Percentiles rank a stretch among this genome's conserved stretches.
These are phyloP conservation scores for Geotrupes spiniger DNA, from an alignment of 2,888 invertebrate species.

Conservation along the genomic window DNA sequence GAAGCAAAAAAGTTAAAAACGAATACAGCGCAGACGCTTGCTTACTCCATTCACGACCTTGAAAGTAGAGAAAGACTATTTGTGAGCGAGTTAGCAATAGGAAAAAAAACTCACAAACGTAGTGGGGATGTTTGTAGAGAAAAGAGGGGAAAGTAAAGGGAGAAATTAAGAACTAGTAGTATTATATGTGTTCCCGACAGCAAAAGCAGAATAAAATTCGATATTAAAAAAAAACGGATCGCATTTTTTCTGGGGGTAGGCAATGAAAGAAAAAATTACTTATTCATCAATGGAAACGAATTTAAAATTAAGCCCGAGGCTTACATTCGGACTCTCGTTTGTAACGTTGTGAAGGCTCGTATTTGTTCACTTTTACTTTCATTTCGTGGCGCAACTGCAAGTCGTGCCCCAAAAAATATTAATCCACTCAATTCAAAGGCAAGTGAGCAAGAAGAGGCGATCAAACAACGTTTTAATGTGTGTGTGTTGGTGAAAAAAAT, in stretches of 20 bases:
- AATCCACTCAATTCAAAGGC: constrained; percentile 46
- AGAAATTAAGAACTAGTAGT: constrained; percentile 51
- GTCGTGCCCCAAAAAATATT: constrained; percentile 50
- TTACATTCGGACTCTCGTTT: no score
- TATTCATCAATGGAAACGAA: not conserved
- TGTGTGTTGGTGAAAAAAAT: constrained; percentile 34
- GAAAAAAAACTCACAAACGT: constrained; percentile 42
- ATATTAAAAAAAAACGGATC: no score
- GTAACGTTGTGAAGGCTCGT: constrained; percentile 28
- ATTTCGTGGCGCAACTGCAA: constrained; percentile 52
- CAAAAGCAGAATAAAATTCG: constrained; percentile 33
- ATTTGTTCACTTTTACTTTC: constrained; percentile 53
- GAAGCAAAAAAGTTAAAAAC: constrained; percentile 22
- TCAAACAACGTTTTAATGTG: constrained; percentile 20
- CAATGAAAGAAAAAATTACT: constrained; percentile 1
- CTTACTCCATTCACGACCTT: constrained; percentile 46
- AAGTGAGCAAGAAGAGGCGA: constrained; percentile 23
- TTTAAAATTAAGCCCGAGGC: no score
- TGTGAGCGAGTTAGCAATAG: constrained; percentile 47
- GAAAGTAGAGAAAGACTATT: constrained; percentile 49
- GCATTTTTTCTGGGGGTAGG: no score
- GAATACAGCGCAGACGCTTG: constrained; percentile 35
- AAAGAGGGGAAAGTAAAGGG: constrained; percentile 53
- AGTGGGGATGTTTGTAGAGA: constrained; percentile 43
- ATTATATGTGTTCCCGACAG: constrained; percentile 47